Percentiles rank a stretch among this genome's conserved stretches.
Conservation (phyloP, 2,113 vertebrate genomes). For the Apodemus speciosus region DNA sequence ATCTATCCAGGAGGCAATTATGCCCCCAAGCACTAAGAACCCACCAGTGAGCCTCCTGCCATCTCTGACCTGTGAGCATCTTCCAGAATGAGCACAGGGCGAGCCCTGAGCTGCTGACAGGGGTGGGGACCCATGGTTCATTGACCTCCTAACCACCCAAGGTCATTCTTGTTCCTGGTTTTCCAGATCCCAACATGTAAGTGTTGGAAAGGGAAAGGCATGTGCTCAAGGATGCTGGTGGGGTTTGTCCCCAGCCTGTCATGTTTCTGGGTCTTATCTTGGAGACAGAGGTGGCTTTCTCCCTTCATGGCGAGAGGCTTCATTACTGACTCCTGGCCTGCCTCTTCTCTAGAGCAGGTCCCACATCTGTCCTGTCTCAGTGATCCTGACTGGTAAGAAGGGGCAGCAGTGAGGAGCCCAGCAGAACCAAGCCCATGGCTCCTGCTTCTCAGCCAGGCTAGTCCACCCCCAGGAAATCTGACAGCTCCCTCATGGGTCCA, state of each 20-base stretch:
- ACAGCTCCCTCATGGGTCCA: background rate
- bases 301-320: rapidly evolving
- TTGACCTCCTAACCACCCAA: background rate
- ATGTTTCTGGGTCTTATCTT: background rate
- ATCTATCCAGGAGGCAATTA: background rate
- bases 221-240: rapidly evolving
- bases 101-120: background rate
- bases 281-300: background rate
- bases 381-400: background rate
- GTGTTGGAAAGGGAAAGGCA: background rate
- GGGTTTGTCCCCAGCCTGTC: background rate
- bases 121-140: background rate
- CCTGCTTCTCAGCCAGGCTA: background rate
- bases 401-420: too few species aligned
- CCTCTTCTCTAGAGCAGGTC: background rate
- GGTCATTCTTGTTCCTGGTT: background rate
- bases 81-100: background rate
- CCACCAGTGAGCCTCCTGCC: rapidly evolving
- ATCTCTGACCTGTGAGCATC: too few species aligned
- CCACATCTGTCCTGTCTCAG: background rate
- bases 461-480: background rate
- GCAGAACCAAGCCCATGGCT: background rate
- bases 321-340: background rate
- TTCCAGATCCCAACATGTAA: background rate
- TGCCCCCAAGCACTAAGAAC: background rate